These are phyloP conservation scores for Phrynosoma blainvillii DNA, from an alignment of 2,113 vertebrate genomes.

Conservation along the genomic window DNA sequence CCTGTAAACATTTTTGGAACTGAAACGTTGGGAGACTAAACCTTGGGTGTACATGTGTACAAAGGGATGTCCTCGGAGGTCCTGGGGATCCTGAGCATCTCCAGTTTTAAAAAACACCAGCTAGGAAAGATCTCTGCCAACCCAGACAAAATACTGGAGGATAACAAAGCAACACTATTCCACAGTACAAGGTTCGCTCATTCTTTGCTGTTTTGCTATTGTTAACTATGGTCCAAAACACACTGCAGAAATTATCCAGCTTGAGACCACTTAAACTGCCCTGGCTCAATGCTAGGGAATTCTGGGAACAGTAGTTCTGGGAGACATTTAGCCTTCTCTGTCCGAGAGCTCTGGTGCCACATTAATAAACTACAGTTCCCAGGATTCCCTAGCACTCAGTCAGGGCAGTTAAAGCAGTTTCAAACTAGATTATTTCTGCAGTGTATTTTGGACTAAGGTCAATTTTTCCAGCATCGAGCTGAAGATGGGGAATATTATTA, in stretches of 20 bases:
- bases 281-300: too few relatives aligned
- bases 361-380: too few relatives aligned
- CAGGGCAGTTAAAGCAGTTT: too few relatives aligned
- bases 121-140: background rate
- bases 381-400: too few relatives aligned
- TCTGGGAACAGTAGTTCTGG: too few relatives aligned
- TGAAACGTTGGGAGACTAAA: background rate
- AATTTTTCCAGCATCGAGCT: background rate
- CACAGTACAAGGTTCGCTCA: background rate
- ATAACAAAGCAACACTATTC: background rate
- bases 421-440: too few relatives aligned
- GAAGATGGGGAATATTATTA: background rate
- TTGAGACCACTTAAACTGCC: too few relatives aligned
- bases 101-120: background rate
- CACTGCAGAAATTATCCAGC: too few relatives aligned
- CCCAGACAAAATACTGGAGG: background rate
- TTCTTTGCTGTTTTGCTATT: background rate
- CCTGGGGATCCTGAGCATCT: background rate
- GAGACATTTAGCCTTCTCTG: too few relatives aligned
- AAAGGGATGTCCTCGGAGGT: background rate
- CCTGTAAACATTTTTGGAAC: background rate
- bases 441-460: too few relatives aligned
- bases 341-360: too few relatives aligned
- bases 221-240: background rate
- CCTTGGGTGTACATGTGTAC: background rate